Evolutionary conservation across 1,140 invertebrate species (phyloP).

Genomic region (Gonioctena quinquepunctata): DNA sequence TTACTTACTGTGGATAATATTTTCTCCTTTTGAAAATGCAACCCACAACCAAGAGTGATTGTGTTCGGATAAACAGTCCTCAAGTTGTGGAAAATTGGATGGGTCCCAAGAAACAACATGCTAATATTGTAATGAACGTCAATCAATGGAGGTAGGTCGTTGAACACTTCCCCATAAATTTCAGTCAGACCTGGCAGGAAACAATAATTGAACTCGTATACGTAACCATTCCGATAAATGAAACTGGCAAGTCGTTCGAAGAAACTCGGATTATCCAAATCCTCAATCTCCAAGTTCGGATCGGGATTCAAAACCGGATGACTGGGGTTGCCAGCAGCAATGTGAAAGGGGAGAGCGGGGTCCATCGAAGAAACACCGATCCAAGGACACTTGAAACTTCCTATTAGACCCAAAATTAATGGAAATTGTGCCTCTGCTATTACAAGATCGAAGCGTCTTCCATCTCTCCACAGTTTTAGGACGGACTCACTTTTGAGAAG

Average conservation of each 20-base stretch:
- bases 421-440: conserved; percentile 46
- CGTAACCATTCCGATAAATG: conserved; percentile 11
- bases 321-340: conserved; percentile 53
- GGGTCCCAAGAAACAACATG: conserved; percentile 60
- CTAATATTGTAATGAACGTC: conserved; percentile 58
- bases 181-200: conserved; percentile 42
- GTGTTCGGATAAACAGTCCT: conserved; percentile 58
- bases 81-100: conserved; percentile 56
- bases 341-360: conserved; percentile 21
- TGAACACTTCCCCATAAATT: conserved; percentile 54
- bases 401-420: conserved; percentile 35
- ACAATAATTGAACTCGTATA: background rate
- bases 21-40: conserved; percentile 56
- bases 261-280: conserved; percentile 20
- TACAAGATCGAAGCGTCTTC: conserved; percentile 46
- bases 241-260: conserved; percentile 32
- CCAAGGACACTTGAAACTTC: conserved; percentile 43
- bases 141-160: conserved; percentile 51
- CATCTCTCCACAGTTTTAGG: conserved; percentile 42
- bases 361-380: conserved; percentile 43
- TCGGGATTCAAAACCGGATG: conserved; percentile 57
- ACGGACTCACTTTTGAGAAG: conserved; percentile 39
- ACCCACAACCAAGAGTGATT: conserved; percentile 58
- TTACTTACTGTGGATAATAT: conserved; percentile 52
- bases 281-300: conserved; percentile 24